phyloP scores from a whole-genome alignment of 2,888 invertebrate genomes.

The Opisthograptis luteolata region DNA sequence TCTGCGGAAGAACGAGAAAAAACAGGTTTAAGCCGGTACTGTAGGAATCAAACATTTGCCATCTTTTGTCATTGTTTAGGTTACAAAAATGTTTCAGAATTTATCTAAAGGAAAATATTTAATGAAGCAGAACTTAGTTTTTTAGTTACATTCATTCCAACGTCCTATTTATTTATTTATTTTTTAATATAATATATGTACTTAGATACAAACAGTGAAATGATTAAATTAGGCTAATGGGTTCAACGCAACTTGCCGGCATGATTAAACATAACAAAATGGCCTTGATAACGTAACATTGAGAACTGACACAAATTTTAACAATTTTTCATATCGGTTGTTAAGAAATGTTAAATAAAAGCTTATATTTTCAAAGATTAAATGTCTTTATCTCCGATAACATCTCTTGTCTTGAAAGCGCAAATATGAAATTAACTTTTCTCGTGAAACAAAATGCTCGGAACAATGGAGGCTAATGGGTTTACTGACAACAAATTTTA shows the following conservation, averaged over 20 bases:
- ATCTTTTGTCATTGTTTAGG: too few relatives aligned
- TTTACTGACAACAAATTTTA: conserved; percentile 31
- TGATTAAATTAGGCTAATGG: conserved; percentile 4
- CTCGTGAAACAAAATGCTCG: conserved; percentile 10
- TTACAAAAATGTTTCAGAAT: too few relatives aligned
- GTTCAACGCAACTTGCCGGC: not conserved
- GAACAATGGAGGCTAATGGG: conserved; percentile 19
- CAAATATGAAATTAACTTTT: conserved; percentile 19
- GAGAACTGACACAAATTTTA: not conserved
- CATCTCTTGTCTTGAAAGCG: conserved; percentile 27
- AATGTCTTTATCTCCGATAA: conserved; percentile 4
- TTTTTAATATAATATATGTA: too few relatives aligned
- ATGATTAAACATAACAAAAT: not conserved
- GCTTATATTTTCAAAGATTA: not conserved
- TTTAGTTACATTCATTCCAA: not conserved
- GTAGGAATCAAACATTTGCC: too few relatives aligned
- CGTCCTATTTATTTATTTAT: not conserved
- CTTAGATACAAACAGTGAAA: not conserved
- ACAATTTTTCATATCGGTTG: too few relatives aligned
- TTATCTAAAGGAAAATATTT: too few relatives aligned
- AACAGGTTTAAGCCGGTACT: too few relatives aligned
- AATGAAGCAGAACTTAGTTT: too few relatives aligned
- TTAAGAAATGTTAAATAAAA: not conserved
- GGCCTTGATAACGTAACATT: not conserved
- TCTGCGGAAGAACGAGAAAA: too few relatives aligned